phyloP scores from a whole-genome alignment of 2,113 vertebrate genomes.

The Thunnus thynnus region DNA sequence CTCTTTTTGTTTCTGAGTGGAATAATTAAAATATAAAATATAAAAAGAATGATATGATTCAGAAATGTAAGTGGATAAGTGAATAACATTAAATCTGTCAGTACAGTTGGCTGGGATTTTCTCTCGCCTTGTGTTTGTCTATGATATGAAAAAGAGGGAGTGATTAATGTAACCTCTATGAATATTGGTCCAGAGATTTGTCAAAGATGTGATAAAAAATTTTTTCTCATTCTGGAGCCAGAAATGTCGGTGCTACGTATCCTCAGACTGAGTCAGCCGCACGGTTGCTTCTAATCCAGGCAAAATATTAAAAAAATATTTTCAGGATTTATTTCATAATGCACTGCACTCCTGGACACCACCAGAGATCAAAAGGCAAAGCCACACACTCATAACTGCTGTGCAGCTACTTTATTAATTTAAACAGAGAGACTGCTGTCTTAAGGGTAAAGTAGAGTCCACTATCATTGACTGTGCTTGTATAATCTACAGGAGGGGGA shows the following conservation, averaged over 20 bases:
- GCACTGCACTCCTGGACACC: conserved; percentile 35
- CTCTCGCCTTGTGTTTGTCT: conserved; percentile 54
- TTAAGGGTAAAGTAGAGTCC: conserved; percentile 2
- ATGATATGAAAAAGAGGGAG: conserved; percentile 33
- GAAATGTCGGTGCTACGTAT: conserved; percentile 40
- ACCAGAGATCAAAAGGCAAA: conserved; percentile 46
- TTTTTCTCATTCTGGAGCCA: conserved; percentile 43
- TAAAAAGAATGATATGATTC: conserved; percentile 45
- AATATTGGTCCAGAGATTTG: conserved; percentile 59
- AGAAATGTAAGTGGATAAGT: conserved; percentile 32
- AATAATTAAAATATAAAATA: conserved; percentile 9
- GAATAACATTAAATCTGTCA: conserved; percentile 50
- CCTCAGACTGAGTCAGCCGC: conserved; percentile 40
- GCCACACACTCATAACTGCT: conserved; percentile 24
- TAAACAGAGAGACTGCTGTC: conserved; percentile 26
- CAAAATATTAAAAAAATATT: conserved; percentile 51
- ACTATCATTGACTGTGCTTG: background rate
- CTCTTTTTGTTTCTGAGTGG: conserved; percentile 20
- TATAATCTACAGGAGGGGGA: background rate
- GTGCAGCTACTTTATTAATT: conserved; percentile 39
- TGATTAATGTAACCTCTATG: conserved; percentile 63
- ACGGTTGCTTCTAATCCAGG: conserved; percentile 42
- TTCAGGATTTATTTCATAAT: conserved; percentile 52
- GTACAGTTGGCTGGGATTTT: conserved; percentile 14
- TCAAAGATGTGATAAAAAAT: conserved; percentile 54